These are phyloP conservation scores for Phaedon cochleariae DNA, from an alignment of 2,888 invertebrate genomes.

Conservation along the genomic window DNA sequence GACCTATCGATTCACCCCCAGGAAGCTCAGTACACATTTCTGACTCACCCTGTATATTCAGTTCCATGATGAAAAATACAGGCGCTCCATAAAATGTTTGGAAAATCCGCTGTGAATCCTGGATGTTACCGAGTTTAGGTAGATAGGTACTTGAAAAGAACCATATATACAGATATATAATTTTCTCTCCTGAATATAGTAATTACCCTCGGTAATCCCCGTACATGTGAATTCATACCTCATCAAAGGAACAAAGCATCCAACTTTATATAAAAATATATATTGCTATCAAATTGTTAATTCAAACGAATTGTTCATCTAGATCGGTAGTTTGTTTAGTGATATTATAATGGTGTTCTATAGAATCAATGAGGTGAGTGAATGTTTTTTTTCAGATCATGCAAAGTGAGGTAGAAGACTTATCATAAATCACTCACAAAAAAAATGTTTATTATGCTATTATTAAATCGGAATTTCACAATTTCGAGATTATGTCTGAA, in stretches of 20 bases:
- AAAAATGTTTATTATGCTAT: no score
- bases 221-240: not conserved
- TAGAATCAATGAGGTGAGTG: conserved; percentile 7
- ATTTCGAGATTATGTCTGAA: no score
- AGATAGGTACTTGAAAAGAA: not conserved
- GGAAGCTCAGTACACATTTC: no score
- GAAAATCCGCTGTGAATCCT: not conserved
- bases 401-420: no score
- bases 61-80: no score
- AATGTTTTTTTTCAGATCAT: conserved; percentile 5
- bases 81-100: no score
- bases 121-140: not conserved
- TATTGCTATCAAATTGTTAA: not conserved
- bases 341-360: conserved; percentile 8
- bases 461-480: no score
- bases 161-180: not conserved
- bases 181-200: conserved; percentile 6
- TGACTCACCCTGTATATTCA: no score
- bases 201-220: conserved; percentile 6
- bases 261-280: conserved; percentile 10
- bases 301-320: not conserved
- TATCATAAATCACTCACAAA: no score
- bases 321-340: not conserved
- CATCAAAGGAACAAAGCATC: not conserved
- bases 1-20: no score